A percentile compares a stretch with the other conserved stretches of the same genome.
Evolutionary conservation across 92 coral and sea anemone species (phyloP).

Genomic region (Ricordea florida): DNA sequence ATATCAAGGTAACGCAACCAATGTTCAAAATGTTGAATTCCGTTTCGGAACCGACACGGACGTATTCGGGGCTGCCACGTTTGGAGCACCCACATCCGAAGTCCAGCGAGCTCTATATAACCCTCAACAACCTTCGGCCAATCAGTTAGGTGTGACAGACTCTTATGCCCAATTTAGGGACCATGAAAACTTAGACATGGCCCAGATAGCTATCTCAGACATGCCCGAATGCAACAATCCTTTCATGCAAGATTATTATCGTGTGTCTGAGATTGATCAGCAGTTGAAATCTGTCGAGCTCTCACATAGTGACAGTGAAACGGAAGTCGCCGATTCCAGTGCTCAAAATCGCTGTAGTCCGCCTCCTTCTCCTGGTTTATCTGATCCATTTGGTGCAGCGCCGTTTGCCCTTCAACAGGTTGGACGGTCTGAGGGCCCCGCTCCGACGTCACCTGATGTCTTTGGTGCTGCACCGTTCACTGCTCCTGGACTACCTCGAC

Average conservation of each 20-base stretch:
- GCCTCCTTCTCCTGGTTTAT: conserved; percentile 60
- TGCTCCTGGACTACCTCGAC: background rate
- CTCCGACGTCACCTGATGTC: conserved; percentile 67
- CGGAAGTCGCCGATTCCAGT: conserved; percentile 1
- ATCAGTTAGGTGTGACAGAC: background rate
- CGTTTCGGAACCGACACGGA: conserved; percentile 39
- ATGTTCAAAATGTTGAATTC: background rate
- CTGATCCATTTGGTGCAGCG: conserved; percentile 84
- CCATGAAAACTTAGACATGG: background rate
- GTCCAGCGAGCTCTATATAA: background rate
- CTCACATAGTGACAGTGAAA: conserved; percentile 40
- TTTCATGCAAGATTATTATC: conserved; percentile 18
- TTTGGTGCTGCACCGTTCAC: conserved; percentile 78
- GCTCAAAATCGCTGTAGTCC: conserved; percentile 17
- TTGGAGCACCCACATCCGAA: conserved; percentile 23
- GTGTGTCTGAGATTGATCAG: conserved; percentile 7
- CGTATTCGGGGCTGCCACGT: conserved; percentile 70
- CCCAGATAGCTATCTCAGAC: background rate
- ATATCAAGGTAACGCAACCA: background rate
- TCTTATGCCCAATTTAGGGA: background rate
- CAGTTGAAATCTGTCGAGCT: background rate
- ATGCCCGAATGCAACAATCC: conserved; percentile 32
- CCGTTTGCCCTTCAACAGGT: conserved; percentile 56
- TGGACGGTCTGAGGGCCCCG: background rate
- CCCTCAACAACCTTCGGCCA: background rate